Percentiles rank a stretch among this genome's conserved stretches.
phyloP scores from a whole-genome alignment of 2,888 invertebrate species.

The Amaurobius ferox region DNA sequence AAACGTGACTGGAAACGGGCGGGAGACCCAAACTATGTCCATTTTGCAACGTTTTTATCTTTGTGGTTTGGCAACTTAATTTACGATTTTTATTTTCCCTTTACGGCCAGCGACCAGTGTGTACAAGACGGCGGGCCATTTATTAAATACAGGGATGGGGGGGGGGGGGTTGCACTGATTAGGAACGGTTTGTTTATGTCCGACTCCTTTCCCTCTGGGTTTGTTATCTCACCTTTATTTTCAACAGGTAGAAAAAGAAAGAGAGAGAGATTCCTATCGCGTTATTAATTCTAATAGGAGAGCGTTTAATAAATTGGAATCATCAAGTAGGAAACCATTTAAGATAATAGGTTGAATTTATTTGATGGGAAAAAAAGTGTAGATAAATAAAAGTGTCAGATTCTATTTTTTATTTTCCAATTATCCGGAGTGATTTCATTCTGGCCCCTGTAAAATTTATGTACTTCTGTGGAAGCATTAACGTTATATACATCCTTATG shows the following conservation, averaged over 20 bases:
- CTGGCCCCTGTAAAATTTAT: too few species aligned
- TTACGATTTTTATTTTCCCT: slow-evolving; percentile 23
- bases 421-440: too few species aligned
- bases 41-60: background rate
- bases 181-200: slow-evolving; percentile 12
- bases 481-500: too few species aligned
- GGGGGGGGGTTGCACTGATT: background rate
- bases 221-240: background rate
- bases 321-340: background rate
- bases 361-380: background rate
- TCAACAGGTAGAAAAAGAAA: background rate
- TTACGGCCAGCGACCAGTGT: background rate
- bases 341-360: background rate
- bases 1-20: slow-evolving; percentile 30
- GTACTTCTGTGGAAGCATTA: too few species aligned
- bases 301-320: slow-evolving; percentile 7
- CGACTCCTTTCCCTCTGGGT: background rate
- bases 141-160: background rate
- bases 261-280: background rate
- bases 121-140: background rate
- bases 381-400: background rate
- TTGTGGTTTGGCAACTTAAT: slow-evolving; percentile 45
- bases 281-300: slow-evolving; percentile 13
- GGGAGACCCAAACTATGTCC: background rate
- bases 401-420: background rate